Base-by-base conservation (phyloP, 2,888 invertebrate genomes). In the Subacronicta megacephala region DNA sequence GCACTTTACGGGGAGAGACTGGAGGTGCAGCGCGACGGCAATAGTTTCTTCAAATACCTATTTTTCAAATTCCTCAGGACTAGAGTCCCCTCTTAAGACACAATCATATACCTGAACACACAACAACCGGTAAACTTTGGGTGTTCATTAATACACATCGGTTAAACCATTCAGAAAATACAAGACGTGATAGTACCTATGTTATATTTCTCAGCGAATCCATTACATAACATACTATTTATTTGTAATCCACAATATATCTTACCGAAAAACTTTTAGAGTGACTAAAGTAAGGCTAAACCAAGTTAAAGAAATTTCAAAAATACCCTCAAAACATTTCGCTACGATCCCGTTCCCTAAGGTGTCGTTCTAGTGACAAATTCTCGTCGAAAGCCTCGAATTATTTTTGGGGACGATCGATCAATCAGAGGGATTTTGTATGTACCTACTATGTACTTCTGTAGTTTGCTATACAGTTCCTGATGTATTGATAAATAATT, bases 351-450 rank as follows among this genome's bases (percentile, higher is more conserved):
- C 20, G 38, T 47, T 84, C 86, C 84, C 85, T 0, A 60, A 77
- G 84, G 88, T 85, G 85, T 85, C 86, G 81, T 87, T 81, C 72
- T 62, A 66, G 78, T 84, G 89, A 89, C 89, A 87, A 87, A 88
- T 89, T 82, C 78, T 68, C 78, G 80, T 59, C 77, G 82, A 83
- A 83, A 82, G 65, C 79, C 74, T 68, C 73, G 83, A 83, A 85
- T 85, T 85, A 89, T 83, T 83, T 77, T 69, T 63, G 62, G 59
- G 51, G 57, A 33, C 26, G 60, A 76, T 84, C 84, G 82, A 89
- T 89, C 88, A 89, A 88, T 88, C 89, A 82, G 78, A 62, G 60
- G 78, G 77, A 79, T 77, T 80, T 72, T 74, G 73, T 78, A 78
- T 66, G 31, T 51, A 46, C 49, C 13, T 47, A 41, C n/a, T 58